Percentiles rank a stretch among this genome's conserved stretches.
These are phyloP conservation scores for Cranoglanis bouderius DNA, from an alignment of 2,113 vertebrate genomes.

Conservation along the genomic window DNA sequence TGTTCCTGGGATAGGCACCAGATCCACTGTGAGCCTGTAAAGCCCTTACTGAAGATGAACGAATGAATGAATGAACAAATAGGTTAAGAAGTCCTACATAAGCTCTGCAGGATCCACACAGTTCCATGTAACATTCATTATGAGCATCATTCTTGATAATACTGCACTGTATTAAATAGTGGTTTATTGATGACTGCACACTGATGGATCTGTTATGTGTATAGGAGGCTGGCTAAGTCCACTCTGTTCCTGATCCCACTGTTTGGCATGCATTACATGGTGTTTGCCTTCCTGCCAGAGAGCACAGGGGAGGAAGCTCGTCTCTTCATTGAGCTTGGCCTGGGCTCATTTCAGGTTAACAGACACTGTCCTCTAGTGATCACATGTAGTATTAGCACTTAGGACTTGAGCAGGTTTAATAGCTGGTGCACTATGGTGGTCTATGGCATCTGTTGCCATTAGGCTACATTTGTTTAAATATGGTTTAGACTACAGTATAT, in stretches of 20 bases:
- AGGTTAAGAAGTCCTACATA: not conserved
- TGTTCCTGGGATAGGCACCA: no score
- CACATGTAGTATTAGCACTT: not conserved
- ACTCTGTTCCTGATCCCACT: conserved; percentile 96
- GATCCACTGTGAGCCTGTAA: no score
- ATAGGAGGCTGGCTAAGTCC: conserved; percentile 91
- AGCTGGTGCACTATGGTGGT: not conserved
- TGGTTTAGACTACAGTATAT: not conserved
- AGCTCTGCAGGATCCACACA: not conserved
- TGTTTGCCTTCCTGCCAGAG: conserved; percentile 92
- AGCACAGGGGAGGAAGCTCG: conserved; percentile 82
- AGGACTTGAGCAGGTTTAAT: not conserved
- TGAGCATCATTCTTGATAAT: not conserved
- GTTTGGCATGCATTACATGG: conserved; percentile 92
- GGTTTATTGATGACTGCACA: not conserved
- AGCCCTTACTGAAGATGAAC: not conserved
- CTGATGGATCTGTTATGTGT: conserved; percentile 8
- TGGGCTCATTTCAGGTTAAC: conserved; percentile 94
- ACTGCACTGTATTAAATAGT: not conserved
- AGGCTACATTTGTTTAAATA: not conserved
- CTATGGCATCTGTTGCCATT: not conserved
- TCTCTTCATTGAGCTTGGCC: conserved; percentile 87
- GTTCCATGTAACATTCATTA: not conserved
- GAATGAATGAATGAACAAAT: not conserved
- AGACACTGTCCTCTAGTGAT: conserved; percentile 18